A percentile compares a stretch with the other conserved stretches of the same genome.
Evolutionary conservation across 2,888 invertebrate species (phyloP).

Genomic region (Nysson spinosus): DNA sequence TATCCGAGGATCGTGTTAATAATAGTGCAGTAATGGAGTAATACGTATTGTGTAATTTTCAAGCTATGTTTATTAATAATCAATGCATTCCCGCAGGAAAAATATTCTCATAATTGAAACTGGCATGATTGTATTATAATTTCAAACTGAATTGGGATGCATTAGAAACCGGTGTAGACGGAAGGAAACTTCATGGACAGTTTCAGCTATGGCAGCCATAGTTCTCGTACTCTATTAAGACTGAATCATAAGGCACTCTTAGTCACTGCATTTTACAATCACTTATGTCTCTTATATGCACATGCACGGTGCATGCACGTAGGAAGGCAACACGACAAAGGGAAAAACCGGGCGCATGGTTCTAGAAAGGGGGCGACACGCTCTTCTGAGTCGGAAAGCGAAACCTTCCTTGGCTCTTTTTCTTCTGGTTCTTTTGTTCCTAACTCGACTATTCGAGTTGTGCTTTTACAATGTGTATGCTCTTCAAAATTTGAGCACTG

Average conservation of each 20-base stretch:
- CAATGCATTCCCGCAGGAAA: too few relatives aligned
- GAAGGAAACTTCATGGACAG: conserved; percentile 22
- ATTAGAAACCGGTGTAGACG: too few relatives aligned
- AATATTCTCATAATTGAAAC: too few relatives aligned
- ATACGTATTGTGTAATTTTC: too few relatives aligned
- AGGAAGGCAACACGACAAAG: too few relatives aligned
- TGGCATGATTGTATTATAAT: too few relatives aligned
- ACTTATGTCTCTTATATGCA: conserved; percentile 19
- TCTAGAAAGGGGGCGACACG: conserved; percentile 63
- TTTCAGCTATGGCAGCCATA: conserved; percentile 35
- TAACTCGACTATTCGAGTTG: conserved; percentile 9
- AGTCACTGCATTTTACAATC: conserved; percentile 49
- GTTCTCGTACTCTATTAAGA: conserved; percentile 26
- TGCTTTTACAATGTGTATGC: conserved; percentile 18
- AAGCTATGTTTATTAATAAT: too few relatives aligned
- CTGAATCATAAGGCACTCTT: conserved; percentile 44
- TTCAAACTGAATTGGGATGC: too few relatives aligned
- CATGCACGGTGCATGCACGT: conserved; percentile 37
- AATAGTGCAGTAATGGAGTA: too few relatives aligned
- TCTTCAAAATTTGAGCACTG: conserved; percentile 9
- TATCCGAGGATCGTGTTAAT: too few relatives aligned
- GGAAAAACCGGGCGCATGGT: conserved; percentile 37
- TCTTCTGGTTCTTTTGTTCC: conserved; percentile 47
- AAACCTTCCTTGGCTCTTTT: conserved; percentile 61
- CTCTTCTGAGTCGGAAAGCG: conserved; percentile 73